Conservation (phyloP, 1,140 invertebrate genomes). For the Halyomorpha halys region DNA sequence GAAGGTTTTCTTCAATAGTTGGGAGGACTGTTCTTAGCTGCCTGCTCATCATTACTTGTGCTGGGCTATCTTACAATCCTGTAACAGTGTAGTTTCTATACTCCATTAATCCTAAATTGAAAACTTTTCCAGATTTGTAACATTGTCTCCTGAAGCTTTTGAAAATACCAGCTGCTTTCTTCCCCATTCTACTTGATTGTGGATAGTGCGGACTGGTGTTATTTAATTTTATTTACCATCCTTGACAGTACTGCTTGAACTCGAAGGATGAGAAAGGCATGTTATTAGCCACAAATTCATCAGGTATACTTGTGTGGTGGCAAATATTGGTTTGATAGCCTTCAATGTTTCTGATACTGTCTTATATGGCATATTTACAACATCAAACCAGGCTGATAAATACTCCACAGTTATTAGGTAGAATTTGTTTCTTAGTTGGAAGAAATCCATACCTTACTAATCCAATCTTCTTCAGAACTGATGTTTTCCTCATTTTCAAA, state of each 20-base stretch:
- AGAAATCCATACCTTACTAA: constrained; percentile 11
- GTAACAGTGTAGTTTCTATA: too few relatives aligned
- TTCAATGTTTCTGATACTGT: not conserved
- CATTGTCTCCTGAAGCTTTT: constrained; percentile 22
- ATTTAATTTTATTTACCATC: constrained; percentile 20
- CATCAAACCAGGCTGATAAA: too few relatives aligned
- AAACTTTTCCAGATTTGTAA: constrained; percentile 12
- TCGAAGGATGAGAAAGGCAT: too few relatives aligned
- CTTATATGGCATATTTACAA: not conserved
- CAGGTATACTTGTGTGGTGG: too few relatives aligned
- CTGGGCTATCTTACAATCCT: constrained; percentile 24
- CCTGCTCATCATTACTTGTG: constrained; percentile 3
- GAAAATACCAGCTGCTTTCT: constrained; percentile 21
- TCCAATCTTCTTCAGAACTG: not conserved
- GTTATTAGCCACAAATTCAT: constrained; percentile 24
- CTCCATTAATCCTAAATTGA: constrained; percentile 18
- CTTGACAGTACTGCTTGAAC: constrained; percentile 22
- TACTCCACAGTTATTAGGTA: not conserved
- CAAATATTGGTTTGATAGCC: too few relatives aligned
- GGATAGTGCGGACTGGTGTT: constrained; percentile 25
- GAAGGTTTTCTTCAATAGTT: constrained; percentile 14
- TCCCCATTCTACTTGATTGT: constrained; percentile 20
- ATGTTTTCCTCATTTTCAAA: too few relatives aligned
- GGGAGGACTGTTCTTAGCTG: not conserved
- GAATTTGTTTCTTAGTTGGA: not conserved